phyloP scores from a whole-genome alignment of 53 echinoderm and acorn worm species.

The Arbacia lixula region DNA sequence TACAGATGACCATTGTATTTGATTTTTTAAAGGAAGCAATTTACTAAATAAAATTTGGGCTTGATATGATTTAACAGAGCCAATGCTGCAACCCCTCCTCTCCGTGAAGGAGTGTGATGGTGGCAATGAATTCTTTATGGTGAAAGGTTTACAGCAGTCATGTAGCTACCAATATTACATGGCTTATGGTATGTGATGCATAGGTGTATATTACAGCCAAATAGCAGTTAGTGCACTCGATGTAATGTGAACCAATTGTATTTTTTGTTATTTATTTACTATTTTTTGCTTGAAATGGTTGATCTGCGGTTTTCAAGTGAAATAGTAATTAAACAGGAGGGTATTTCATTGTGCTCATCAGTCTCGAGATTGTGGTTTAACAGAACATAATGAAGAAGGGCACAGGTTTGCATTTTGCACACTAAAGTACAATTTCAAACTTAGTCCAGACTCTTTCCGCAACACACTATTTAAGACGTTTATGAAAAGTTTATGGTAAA shows the following conservation, averaged over 20 bases:
- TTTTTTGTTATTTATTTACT: no score
- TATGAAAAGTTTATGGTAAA: not conserved
- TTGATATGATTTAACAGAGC: not conserved
- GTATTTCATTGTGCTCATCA: not conserved
- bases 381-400: not conserved
- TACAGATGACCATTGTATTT: no score
- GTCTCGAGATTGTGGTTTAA: not conserved
- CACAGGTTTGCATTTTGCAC: no score
- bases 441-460: not conserved
- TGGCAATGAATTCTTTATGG: not conserved
- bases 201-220: not conserved
- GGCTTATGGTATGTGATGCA: not conserved
- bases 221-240: not conserved
- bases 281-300: not conserved
- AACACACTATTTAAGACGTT: not conserved
- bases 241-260: not conserved
- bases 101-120: not conserved
- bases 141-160: not conserved
- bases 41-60: no score
- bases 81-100: not conserved
- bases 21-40: no score
- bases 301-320: not conserved
- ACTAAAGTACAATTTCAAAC: no score
- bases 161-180: not conserved
- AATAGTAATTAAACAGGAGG: not conserved